phyloP scores from a whole-genome alignment of 2,113 vertebrate species.

The Corythaeola cristata region DNA sequence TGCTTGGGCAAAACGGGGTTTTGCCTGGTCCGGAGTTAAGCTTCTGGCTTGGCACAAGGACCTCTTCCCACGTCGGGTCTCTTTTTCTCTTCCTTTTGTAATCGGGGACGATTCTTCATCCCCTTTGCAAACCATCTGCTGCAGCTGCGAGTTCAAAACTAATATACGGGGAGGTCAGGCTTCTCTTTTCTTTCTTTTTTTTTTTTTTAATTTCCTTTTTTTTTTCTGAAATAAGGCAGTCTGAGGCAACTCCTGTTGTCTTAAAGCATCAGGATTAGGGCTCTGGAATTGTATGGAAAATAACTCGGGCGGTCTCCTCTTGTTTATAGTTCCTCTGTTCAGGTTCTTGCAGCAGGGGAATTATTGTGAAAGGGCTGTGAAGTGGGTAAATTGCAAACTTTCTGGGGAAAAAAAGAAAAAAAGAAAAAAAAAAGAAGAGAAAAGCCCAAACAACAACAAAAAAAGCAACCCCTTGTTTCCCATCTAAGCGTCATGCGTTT shows the following conservation, averaged over 20 bases:
- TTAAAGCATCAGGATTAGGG: background rate
- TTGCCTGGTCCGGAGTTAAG: rapidly evolving
- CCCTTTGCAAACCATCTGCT: background rate
- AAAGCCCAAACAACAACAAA: no score
- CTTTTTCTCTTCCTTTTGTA: background rate
- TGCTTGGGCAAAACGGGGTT: background rate
- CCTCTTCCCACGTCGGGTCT: rapidly evolving
- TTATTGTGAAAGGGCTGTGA: background rate
- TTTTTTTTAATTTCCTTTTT: background rate
- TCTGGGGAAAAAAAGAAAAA: rapidly evolving
- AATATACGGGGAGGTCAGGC: rapidly evolving
- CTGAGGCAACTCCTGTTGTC: background rate
- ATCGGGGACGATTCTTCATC: background rate
- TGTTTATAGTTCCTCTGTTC: background rate
- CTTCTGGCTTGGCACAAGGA: background rate
- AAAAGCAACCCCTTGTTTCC: background rate
- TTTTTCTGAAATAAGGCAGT: rapidly evolving
- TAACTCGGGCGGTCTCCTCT: background rate
- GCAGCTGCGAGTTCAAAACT: background rate
- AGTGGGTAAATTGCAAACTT: background rate
- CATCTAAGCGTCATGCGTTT: background rate
- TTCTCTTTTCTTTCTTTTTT: no score
- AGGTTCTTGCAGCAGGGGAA: background rate
- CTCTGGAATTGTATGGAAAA: background rate
- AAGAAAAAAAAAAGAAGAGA: background rate